These are phyloP conservation scores for Solea solea DNA, from an alignment of 2,113 vertebrate genomes.

Conservation along the genomic window DNA sequence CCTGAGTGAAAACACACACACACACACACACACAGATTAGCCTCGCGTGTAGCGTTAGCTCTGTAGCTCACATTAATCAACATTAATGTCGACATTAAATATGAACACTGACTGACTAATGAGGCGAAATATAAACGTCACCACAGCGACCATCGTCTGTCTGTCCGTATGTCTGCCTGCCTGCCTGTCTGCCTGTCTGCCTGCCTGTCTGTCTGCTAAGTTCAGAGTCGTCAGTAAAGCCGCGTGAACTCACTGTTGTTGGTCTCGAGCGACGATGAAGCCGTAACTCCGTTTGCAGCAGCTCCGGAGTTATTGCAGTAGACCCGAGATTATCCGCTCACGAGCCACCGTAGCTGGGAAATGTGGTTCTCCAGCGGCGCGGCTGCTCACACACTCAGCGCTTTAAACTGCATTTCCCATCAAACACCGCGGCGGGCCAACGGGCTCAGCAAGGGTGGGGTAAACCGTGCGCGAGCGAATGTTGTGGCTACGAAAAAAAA, in stretches of 20 bases:
- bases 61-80: background rate
- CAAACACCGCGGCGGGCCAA: background rate
- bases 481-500: conserved; percentile 19
- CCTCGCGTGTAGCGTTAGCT: no score
- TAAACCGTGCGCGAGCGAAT: background rate
- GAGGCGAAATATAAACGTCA: no score
- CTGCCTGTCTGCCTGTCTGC: no score
- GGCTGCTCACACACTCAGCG: accelerated
- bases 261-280: background rate
- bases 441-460: conserved; percentile 18
- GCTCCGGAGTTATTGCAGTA: conserved; percentile 44
- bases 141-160: no score
- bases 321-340: conserved; percentile 15
- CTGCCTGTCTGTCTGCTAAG: no score
- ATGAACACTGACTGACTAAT: no score
- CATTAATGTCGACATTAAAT: background rate
- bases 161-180: no score
- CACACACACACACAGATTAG: no score
- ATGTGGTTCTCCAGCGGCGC: conserved; percentile 37
- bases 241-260: background rate
- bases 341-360: conserved; percentile 16
- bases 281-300: conserved; percentile 47
- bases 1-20: conserved; percentile 28
- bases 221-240: no score
- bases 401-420: conserved; percentile 41